These are phyloP conservation scores for Pygoscelis adeliae DNA, from an alignment of 2,113 vertebrate genomes.

Conservation along the genomic window DNA sequence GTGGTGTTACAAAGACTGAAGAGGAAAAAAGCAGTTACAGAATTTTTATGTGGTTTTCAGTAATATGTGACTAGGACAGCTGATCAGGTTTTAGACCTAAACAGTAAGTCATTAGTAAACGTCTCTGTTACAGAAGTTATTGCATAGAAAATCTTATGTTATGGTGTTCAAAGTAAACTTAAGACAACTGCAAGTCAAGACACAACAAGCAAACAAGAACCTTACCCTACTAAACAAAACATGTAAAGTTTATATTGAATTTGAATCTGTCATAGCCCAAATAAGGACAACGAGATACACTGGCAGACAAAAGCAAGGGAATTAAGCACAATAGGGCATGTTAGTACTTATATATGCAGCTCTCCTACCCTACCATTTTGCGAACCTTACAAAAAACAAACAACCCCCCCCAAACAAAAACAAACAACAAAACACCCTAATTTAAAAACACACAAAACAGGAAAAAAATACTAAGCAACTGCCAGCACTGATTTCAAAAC, in stretches of 20 bases:
- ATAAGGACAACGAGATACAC: not conserved
- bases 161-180: not conserved
- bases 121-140: not conserved
- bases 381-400: not conserved
- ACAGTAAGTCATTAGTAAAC: not conserved
- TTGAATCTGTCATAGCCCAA: not conserved
- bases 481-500: not conserved
- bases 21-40: not conserved
- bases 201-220: not conserved
- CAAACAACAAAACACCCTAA: not conserved
- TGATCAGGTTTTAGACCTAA: not conserved
- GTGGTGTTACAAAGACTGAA: not conserved
- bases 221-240: not conserved
- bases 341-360: not conserved
- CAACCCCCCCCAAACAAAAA: no score
- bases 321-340: not conserved
- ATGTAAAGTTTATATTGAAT: not conserved
- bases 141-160: not conserved
- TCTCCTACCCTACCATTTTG: not conserved
- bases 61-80: not conserved
- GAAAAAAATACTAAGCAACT: not conserved
- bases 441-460: not conserved
- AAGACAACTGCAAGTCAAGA: not conserved
- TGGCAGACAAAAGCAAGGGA: not conserved
- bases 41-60: not conserved